Base-by-base conservation (phyloP, 2,113 vertebrate species). In the Oceanodroma tethys region DNA sequence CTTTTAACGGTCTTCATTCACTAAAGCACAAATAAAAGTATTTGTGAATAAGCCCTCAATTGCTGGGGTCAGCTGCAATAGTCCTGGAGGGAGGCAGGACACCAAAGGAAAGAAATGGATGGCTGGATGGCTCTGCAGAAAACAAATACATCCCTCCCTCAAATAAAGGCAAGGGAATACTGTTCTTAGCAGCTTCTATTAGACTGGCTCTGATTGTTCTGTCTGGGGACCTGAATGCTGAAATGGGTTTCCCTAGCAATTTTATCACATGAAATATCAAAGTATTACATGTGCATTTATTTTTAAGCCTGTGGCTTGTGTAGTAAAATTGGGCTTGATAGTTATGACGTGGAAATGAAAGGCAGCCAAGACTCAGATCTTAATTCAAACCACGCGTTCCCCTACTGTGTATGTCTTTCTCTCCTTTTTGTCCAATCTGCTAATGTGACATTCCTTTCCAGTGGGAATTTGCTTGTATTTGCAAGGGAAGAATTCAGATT, bases 401-500 rank as follows among this genome's bases (percentile, higher is more conserved):
- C 84, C 89, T 87, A 84, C 84, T 75, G 84, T 16, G 86, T 26
- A 36, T 78, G 87, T 87, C 81, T 85, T 70, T 36, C 76, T 85
- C 84, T 81, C 73, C 52, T 87, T 96, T 95, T 87, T 93, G 93
- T 95, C 91, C 96, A 91, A n/a, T 72, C 87, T 94, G 56, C 95
- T 95, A 81, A 94, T 56, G 73, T 90, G 73, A 91, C 89, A 93
- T 80, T 95, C 84, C 73, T 89, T 91, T 96, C 91, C 95, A 96
- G 91, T 72, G 86, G 89, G 91, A 91, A 96, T 96, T 94, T 85
- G 65, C 84, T 85, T 79, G 60, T 53, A 79, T 87, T 93, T 96
- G 60, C 73, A 95, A 42, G 66, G 83, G 80, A 92, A 82, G 86
- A 91, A 93, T 87, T 91, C 73, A 50, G 73, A 94, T 87, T 79